Evolutionary conservation across 2,797 vertebrate species (phyloP), one percentile per base, ranked within the genome.

Genomic region (Prunella strophiata): DNA sequence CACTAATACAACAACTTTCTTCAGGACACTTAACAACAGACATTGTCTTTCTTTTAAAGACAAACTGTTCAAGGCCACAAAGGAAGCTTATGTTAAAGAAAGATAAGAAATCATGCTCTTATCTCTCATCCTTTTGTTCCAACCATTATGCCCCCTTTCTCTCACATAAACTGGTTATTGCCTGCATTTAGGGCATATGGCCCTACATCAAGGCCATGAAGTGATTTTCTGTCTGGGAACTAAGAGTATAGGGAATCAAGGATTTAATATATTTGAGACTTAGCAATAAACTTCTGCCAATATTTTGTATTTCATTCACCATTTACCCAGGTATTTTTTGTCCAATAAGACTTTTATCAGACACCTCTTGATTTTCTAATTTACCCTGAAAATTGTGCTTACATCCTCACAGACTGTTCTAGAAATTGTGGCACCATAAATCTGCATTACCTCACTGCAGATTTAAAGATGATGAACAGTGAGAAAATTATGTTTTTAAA

Each of bases 21-120:
- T 89, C 65, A 80, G 30, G 29, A 52, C n/a, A 80, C 23, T 61
- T 71, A 78, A 78, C 45, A 77, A n/a, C 30, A 61, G 68, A 34
- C 38, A 77, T 21, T 74, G n/a, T 48, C 65, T 51, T 22, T 71
- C 42, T 62, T 71, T 36, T 11, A 62, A 52, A 91, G 54, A 92
- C 58, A 74, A 88, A 90, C 18, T 79, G 43, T 81, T 72, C 55
- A 58, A 87, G 48, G 52, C 71, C 88, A 89, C 51, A 91, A 79
- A 88, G 92, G 52, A 97, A 85, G 65, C n/a, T 85, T 75, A 50
- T 78, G 58, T 75, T 88, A 89, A 80, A 73, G 15, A 61, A 71
- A 48, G 76, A 89, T 81, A 92, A 77, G 38, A 77, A 91, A 67
- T 79, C n/a, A 36, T 26, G 11, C n/a, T 83, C 66, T 76, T 80